Conservation (phyloP, 2,797 vertebrate genomes). For the Pteronotus mesoamericanus region DNA sequence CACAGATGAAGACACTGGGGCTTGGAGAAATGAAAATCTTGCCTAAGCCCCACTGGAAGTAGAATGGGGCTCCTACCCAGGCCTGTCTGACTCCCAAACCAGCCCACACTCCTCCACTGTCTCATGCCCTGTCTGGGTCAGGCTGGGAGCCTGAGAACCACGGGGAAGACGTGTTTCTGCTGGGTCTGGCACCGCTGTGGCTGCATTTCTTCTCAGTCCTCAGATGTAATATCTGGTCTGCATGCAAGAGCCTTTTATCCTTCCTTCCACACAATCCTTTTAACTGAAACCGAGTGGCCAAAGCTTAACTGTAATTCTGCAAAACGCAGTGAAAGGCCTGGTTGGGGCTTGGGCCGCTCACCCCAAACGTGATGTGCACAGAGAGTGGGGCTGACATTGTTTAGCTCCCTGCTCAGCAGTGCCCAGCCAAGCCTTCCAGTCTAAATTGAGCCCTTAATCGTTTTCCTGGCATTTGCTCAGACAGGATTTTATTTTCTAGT, state of each 20-base stretch:
- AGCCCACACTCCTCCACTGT: not conserved
- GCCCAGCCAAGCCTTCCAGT: slow-evolving; percentile 41
- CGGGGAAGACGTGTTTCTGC: slow-evolving; percentile 9
- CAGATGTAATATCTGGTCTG: not conserved
- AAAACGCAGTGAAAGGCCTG: slow-evolving; percentile 25
- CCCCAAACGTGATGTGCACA: slow-evolving; percentile 70
- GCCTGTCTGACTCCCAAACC: not conserved
- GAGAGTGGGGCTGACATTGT: slow-evolving; percentile 48
- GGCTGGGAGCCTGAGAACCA: slow-evolving; percentile 43
- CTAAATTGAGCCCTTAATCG: slow-evolving; percentile 61
- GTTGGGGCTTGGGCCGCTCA: slow-evolving; percentile 12
- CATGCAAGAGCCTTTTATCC: slow-evolving; percentile 53
- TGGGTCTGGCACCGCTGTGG: not conserved
- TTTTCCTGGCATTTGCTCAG: slow-evolving; percentile 52
- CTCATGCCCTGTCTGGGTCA: not conserved
- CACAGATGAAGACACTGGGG: not conserved
- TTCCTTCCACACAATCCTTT: slow-evolving; percentile 50
- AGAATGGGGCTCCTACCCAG: not conserved
- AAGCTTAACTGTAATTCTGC: slow-evolving; percentile 61
- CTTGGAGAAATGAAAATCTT: slow-evolving; percentile 17
- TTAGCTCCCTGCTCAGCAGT: not conserved
- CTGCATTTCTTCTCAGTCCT: slow-evolving; percentile 18
- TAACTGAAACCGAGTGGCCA: slow-evolving; percentile 59
- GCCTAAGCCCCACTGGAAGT: not conserved
- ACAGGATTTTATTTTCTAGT: slow-evolving; percentile 65